Evolutionary conservation across 2,888 invertebrate genomes (phyloP).

Genomic region (Lepeophtheirus nordmannii): DNA sequence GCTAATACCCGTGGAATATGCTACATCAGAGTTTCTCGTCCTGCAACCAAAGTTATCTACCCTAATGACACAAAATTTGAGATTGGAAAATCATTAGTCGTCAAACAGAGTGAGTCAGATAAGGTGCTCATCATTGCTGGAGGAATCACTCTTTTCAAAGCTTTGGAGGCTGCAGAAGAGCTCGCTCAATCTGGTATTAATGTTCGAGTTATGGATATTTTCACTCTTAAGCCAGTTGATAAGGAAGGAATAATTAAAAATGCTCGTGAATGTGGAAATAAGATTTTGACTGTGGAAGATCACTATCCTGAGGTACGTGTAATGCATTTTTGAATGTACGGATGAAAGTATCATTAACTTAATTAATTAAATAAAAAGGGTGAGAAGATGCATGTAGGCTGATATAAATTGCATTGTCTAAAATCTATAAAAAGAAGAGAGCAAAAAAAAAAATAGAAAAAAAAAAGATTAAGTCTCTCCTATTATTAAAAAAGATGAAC

Average conservation of each 20-base stretch:
- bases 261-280: conserved; percentile 61
- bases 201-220: conserved; percentile 77
- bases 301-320: conserved; percentile 54
- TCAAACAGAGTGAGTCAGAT: conserved; percentile 49
- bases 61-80: conserved; percentile 62
- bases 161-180: conserved; percentile 60
- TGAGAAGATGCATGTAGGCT: not conserved
- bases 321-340: not conserved
- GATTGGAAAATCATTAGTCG: conserved; percentile 61
- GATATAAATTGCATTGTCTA: not conserved
- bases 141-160: conserved; percentile 84
- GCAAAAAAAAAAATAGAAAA: conserved; percentile 14
- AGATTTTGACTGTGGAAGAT: conserved; percentile 84
- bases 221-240: conserved; percentile 91
- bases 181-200: conserved; percentile 47
- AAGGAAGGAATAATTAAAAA: conserved; percentile 53
- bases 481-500: too few relatives aligned
- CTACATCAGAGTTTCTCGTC: conserved; percentile 87
- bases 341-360: not conserved
- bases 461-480: not conserved
- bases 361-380: not conserved
- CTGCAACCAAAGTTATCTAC: conserved; percentile 73
- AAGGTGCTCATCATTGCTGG: conserved; percentile 69
- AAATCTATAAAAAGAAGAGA: conserved; percentile 12
- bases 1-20: conserved; percentile 88